Percentiles rank a stretch among this genome's conserved stretches.
phyloP scores from a whole-genome alignment of 2,888 invertebrate species.

The Volucella inflata region DNA sequence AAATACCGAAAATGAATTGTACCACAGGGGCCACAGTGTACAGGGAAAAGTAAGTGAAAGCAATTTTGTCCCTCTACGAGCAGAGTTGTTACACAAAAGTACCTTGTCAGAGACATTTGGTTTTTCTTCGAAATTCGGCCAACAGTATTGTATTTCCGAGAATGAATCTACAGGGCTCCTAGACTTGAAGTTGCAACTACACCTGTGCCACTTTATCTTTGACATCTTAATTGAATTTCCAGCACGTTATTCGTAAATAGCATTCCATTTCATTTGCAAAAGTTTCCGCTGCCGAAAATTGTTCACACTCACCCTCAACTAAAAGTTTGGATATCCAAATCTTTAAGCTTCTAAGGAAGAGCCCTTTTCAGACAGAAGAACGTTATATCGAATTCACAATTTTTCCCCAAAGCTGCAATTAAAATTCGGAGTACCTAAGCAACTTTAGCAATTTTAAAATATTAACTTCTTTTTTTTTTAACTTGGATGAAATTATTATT shows the following conservation, averaged over 20 bases:
- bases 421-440: slow-evolving; percentile 33
- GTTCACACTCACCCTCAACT: no score
- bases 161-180: background rate
- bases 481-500: slow-evolving; percentile 56
- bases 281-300: no score
- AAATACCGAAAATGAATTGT: background rate
- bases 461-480: slow-evolving; percentile 35
- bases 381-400: slow-evolving; percentile 11
- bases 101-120: no score
- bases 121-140: background rate
- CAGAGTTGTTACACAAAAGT: slow-evolving; percentile 3
- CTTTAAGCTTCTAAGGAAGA: no score
- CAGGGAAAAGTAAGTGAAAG: background rate
- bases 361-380: no score
- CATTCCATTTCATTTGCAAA: background rate
- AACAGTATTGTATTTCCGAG: background rate
- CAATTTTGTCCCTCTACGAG: background rate
- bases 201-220: slow-evolving; percentile 10
- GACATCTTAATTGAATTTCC: slow-evolving; percentile 53
- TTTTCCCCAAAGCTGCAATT: slow-evolving; percentile 29
- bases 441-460: slow-evolving; percentile 27
- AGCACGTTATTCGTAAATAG: background rate
- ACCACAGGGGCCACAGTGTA: background rate
- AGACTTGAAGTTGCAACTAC: background rate
- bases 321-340: no score